Conservation (phyloP, 2,797 vertebrate genomes). For the Rhynchonycteris naso region DNA sequence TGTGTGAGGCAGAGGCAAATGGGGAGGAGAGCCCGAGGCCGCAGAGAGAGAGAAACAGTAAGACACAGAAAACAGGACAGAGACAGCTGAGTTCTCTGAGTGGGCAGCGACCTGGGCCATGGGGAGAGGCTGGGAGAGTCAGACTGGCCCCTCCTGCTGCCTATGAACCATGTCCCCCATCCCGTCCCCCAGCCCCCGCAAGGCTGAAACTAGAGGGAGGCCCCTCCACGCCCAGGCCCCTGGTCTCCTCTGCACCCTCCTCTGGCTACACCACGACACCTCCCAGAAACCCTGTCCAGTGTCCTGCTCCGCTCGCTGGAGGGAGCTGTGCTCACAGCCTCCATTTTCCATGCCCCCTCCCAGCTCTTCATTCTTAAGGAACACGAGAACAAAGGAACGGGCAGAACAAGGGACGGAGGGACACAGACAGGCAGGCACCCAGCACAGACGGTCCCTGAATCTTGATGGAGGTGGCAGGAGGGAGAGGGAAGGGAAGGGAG, state of each 20-base stretch:
- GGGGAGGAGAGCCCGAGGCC: too few species aligned
- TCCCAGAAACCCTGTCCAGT: background rate
- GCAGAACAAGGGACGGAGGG: background rate
- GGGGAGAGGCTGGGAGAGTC: background rate
- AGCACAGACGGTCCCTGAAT: background rate
- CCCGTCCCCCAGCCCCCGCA: background rate
- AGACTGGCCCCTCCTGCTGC: background rate
- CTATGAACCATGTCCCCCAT: rapidly evolving
- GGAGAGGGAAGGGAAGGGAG: background rate
- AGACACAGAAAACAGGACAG: background rate
- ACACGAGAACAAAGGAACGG: background rate
- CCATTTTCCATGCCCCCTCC: rapidly evolving
- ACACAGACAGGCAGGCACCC: background rate
- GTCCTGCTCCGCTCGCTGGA: background rate
- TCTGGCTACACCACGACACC: background rate
- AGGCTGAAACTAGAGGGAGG: background rate
- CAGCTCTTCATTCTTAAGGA: background rate
- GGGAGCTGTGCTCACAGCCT: background rate
- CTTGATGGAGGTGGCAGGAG: background rate
- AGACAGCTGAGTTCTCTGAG: background rate
- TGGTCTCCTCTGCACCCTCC: background rate
- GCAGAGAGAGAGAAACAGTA: background rate
- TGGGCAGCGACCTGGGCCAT: rapidly evolving
- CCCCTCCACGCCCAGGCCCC: background rate
- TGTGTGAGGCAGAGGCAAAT: too few species aligned